Base-by-base conservation (phyloP, 1,140 invertebrate species). In the Drosophila sp. region DNA sequence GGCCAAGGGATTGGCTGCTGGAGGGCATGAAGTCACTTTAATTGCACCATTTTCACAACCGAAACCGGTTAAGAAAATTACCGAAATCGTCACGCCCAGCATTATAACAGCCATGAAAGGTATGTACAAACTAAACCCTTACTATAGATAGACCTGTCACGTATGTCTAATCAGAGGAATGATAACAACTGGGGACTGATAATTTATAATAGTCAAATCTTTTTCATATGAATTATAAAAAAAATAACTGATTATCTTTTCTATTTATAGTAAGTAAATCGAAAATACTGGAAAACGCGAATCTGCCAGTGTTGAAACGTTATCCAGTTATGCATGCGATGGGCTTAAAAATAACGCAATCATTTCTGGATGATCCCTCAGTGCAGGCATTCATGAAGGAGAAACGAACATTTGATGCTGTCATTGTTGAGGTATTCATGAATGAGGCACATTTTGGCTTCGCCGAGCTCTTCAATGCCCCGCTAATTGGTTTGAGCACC, bases 21-120 rank as follows among this genome's bases (percentile, higher is more conserved):
- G 90, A 32, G 94, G 94, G 8, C 95, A 95, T 74, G 87, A 94
- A 7, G 92, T 95, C 1, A 94, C 94, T 0, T 76, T 95, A 0
- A 79, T 94, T 5, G 94, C 93, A 55, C 72, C 93, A 3, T 94
- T 93, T 78, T 92, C 93, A 0, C 85, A 92, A 23, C 92, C 92
- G 40, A 87, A 89, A 11, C 85, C 92, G 0, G 41, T 92, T 1
- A 80, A 91, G 8, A 94, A 94, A 66, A 93, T 93, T 30, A 85
- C 72, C 0, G 93, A 95, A 68, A 72, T 86, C 0, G 11, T 32
- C 10, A 55, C 70, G 4, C 64, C 79, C 1, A 54, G 17, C 4
- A 30, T 66, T 4, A 71, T 79, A 5, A 5, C 35, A 27, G 56
- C 58, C 4, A 83, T 90, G 86, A 67, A 29, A 23, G 67, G 86